Evolutionary conservation across 2,888 invertebrate genomes (phyloP), one percentile per base, ranked within the genome.

Genomic region (Stegophylla sp.): DNA sequence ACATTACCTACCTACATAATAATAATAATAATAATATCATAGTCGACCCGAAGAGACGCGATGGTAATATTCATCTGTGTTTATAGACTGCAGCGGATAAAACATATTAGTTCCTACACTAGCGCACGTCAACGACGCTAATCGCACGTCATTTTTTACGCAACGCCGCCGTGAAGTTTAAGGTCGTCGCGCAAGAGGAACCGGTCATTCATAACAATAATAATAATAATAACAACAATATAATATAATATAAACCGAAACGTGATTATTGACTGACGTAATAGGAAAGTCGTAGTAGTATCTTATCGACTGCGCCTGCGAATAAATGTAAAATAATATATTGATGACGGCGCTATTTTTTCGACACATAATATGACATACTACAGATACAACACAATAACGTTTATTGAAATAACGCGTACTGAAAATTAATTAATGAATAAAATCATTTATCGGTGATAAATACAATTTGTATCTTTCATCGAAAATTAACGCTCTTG

Each of bases 131-230:
- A 17, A 43, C 43, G 43, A 64, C n/a, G 63, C 28, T 41, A 23
- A n/a, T 45, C 10, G n/a, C 13, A 23, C 34, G 63, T 20, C 12
- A 26, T n/a, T 64, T 48, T 67, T 66, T 76, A 76, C 76, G 59
- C 45, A 77, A 77, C 45, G 7, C 3, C 20, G 20, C 2, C n/a
- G 9, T 17, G 56, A 67, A 77, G 77, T 69, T 77, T 69, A 77
- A 77, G 77, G 77, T 69, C 59, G 48, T n/a, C 28, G 12, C 9
- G 20, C 41, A 7, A 17, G 28, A 20, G n/a, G 28, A 67, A 77
- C 56, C 34, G 67, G 59, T 59, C 77, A 69, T 69, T 77, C 45
- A 69, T 67, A 77, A 77, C 56, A 74, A 48, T 73, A 43, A 4
- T 28, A 28, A 28, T 28, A 61, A 34, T n/a, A 75, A 51, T 51